Conservation (phyloP, 2,113 vertebrate genomes). For the Callithrix jacchus region DNA sequence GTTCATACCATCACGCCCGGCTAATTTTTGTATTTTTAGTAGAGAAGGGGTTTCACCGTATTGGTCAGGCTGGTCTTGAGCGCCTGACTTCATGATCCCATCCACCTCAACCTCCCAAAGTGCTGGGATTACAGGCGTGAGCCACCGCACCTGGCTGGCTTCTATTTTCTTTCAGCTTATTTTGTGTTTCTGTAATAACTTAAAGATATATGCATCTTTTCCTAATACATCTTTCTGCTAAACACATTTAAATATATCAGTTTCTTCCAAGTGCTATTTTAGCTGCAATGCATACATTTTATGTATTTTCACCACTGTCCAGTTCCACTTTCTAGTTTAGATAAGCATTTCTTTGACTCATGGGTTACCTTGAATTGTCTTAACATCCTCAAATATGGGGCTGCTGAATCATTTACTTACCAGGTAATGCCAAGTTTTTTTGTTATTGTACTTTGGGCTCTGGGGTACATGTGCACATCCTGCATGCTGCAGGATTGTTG, state of each 20-base stretch:
- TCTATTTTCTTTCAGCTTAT: background rate
- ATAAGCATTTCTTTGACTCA: background rate
- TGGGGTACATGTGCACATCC: too few species aligned
- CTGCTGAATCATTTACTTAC: background rate
- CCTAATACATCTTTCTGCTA: background rate
- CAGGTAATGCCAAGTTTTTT: background rate
- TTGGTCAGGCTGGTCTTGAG: too few species aligned
- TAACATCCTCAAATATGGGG: background rate
- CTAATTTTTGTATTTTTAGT: too few species aligned
- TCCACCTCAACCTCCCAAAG: too few species aligned
- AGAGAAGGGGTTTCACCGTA: too few species aligned
- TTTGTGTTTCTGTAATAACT: background rate
- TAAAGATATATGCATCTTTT: background rate
- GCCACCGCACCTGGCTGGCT: too few species aligned
- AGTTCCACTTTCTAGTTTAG: background rate
- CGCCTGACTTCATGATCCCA: too few species aligned
- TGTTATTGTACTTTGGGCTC: too few species aligned
- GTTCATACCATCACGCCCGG: too few species aligned
- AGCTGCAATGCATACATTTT: background rate
- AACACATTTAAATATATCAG: background rate
- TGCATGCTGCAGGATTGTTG: too few species aligned
- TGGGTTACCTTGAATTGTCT: background rate
- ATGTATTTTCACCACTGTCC: background rate
- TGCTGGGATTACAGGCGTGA: too few species aligned
- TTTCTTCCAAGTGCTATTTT: background rate